Evolutionary conservation across 2,888 invertebrate genomes (phyloP), one percentile per base, ranked within the genome.

Genomic region (Caenorhabditis doughertyi): DNA sequence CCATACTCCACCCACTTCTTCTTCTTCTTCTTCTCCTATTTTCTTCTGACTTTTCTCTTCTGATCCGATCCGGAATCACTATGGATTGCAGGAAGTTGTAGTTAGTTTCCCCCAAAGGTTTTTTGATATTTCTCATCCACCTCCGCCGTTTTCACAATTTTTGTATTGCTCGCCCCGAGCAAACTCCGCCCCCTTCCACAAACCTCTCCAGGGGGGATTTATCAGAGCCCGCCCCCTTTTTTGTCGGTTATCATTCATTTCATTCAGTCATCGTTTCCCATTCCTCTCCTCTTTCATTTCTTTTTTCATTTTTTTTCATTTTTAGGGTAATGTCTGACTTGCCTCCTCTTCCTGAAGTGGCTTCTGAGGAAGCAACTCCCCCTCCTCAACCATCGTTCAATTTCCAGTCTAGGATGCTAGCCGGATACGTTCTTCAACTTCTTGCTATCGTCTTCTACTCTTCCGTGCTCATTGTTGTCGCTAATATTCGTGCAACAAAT

Each of bases 401-500:
- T 42, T 44, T 60, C 27, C 42, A 42, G 23, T 42, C 60, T 2
- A 42, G 42, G 23, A 39, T 60, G 42, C 23, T 60, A 27, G 42
- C 60, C 13, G 60, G 39, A 16, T 42, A 60, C 8, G 25, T 27
- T 27, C 25, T 60, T 2, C 60, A 60, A 16, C 16, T 60, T 21
- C 23, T 58, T 21, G 18, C 13, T n/a, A 60, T n/a, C 27, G 49
- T 21, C 21, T 44, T 58, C n/a, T 71, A 71, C 32, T 23, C 4
- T 9, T 9, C 21, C 13, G 21, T n/a, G 8, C 47, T 32, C 11
- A 21, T 3, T 8, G 25, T 29, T 7, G 47, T 64, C 4, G n/a
- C 16, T 18, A 3, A 16, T 11, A 27, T 44, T n/a, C n/a, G 16
- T 7, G 47, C 25, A 5, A 39, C 42, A 2, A 29, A 64, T 18